These are phyloP conservation scores for Beris morrisii DNA, from an alignment of 2,888 invertebrate genomes.

Conservation along the genomic window DNA sequence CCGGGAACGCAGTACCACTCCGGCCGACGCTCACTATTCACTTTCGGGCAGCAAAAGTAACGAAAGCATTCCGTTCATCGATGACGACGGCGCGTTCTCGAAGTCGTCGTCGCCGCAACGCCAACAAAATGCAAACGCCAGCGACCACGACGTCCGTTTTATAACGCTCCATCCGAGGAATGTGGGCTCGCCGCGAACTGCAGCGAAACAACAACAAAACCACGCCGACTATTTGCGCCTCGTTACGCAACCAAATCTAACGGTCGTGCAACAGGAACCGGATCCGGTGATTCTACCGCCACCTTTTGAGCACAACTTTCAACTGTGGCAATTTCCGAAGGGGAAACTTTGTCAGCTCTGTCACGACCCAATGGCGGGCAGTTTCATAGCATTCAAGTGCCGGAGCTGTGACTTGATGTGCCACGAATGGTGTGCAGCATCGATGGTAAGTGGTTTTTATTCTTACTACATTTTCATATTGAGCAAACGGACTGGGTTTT, in stretches of 20 bases:
- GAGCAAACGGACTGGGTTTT: too few relatives aligned
- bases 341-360: constrained; percentile 42
- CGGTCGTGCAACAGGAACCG: not conserved
- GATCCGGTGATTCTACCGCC: not conserved
- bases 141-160: constrained; percentile 36
- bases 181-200: constrained; percentile 39
- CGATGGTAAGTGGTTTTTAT: constrained; percentile 40
- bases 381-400: constrained; percentile 39
- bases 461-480: not conserved
- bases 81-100: constrained; percentile 38
- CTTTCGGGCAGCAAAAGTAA: constrained; percentile 17
- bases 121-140: constrained; percentile 1
- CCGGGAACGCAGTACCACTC: not conserved
- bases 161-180: constrained; percentile 41
- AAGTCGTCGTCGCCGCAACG: constrained; percentile 36
- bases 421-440: constrained; percentile 41
- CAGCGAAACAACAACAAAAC: not conserved
- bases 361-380: constrained; percentile 39
- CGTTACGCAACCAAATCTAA: not conserved
- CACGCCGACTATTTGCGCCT: not conserved
- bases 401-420: constrained; percentile 41
- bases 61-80: constrained; percentile 41
- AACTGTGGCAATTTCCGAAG: constrained; percentile 39
- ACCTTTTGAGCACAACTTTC: constrained; percentile 38
- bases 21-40: not conserved